Evolutionary conservation across 2,888 invertebrate genomes (phyloP).

Genomic region (Lasioglossum figueresi): DNA sequence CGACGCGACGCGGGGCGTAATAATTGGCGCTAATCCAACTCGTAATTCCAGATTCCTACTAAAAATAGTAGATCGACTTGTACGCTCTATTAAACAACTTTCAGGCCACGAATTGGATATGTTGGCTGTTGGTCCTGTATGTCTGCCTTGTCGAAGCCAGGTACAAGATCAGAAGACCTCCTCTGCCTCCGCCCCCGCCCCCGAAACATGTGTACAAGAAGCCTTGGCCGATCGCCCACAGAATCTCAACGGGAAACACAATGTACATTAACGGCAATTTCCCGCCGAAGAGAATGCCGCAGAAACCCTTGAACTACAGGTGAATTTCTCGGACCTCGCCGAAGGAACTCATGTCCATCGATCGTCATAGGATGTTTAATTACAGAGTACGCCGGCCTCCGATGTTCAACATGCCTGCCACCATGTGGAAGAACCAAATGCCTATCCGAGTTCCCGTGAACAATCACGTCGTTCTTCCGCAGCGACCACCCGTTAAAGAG

Average conservation of each 20-base stretch:
- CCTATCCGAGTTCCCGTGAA: constrained; percentile 70
- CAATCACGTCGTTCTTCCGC: constrained; percentile 73
- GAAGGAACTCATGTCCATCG: not conserved
- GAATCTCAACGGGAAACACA: constrained; percentile 78
- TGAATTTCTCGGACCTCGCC: constrained; percentile 45
- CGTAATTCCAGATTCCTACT: not conserved
- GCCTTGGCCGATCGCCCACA: constrained; percentile 77
- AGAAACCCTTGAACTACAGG: constrained; percentile 77
- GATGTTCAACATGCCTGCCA: constrained; percentile 72
- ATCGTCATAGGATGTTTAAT: not conserved
- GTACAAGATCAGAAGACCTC: constrained; percentile 81
- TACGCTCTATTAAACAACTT: constrained; percentile 39
- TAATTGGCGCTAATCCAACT: constrained; percentile 22
- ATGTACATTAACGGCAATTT: constrained; percentile 74
- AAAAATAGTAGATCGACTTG: not conserved
- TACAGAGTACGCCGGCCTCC: constrained; percentile 75
- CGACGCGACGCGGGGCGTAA: not conserved
- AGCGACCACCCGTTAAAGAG: constrained; percentile 77
- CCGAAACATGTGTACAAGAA: constrained; percentile 77
- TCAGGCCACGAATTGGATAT: constrained; percentile 74
- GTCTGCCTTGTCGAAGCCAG: constrained; percentile 76
- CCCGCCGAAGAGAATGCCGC: constrained; percentile 74
- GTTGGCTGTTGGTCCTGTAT: constrained; percentile 73
- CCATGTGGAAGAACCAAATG: constrained; percentile 72
- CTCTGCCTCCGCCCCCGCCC: constrained; percentile 74